These are phyloP conservation scores for Rhinopomastus cyanomelas DNA, from an alignment of 2,113 vertebrate species.

Conservation along the genomic window DNA sequence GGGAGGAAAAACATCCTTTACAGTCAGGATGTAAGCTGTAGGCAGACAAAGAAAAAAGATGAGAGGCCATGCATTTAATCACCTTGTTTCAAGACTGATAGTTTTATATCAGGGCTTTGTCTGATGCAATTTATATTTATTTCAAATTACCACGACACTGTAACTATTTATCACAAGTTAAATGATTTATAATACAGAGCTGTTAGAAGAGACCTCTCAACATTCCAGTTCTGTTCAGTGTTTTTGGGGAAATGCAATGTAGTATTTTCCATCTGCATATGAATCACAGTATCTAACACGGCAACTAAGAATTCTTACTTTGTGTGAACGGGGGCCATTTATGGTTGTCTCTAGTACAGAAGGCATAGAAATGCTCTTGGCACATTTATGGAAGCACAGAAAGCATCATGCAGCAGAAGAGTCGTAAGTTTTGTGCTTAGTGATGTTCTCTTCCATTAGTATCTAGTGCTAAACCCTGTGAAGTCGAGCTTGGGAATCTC, in stretches of 20 bases:
- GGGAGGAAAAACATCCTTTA: neutral
- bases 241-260: neutral
- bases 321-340: neutral
- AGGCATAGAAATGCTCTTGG: neutral
- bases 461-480: slow-evolving; percentile 85
- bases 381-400: neutral
- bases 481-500: slow-evolving; percentile 84
- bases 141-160: neutral
- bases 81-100: neutral
- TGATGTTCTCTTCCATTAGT: slow-evolving; percentile 62
- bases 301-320: slow-evolving; percentile 15
- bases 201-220: neutral
- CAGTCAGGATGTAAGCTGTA: neutral
- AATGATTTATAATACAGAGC: neutral
- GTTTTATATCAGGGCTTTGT: neutral
- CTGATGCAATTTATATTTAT: slow-evolving; percentile 14
- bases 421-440: neutral
- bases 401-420: neutral
- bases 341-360: neutral
- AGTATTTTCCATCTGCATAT: slow-evolving; percentile 8
- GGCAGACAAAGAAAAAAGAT: neutral
- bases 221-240: neutral
- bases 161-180: neutral
- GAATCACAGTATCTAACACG: neutral
- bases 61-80: neutral